These are phyloP conservation scores for Eulemur rubriventer DNA, from an alignment of 2,797 vertebrate genomes.

Conservation along the genomic window DNA sequence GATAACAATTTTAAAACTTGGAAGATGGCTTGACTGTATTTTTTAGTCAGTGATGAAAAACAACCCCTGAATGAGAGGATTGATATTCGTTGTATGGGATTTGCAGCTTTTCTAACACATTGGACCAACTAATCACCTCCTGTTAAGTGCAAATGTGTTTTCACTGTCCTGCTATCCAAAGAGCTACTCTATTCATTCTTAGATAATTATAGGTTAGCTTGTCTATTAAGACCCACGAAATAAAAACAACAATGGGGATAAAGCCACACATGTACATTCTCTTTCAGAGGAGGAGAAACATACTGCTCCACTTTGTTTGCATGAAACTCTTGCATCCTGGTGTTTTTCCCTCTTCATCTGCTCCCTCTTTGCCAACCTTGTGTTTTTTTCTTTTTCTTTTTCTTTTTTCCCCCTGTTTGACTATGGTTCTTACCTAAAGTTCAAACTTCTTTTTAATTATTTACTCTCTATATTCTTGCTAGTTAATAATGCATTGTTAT, in stretches of 20 bases:
- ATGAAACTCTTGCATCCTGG: neutral
- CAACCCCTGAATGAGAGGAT: neutral
- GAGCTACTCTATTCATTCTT: slow-evolving; percentile 25
- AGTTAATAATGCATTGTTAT: neutral
- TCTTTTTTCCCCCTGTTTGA: neutral
- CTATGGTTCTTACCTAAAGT: neutral
- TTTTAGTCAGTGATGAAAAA: slow-evolving; percentile 35
- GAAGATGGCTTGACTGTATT: neutral
- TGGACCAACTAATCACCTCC: slow-evolving; percentile 37
- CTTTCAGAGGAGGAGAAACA: neutral
- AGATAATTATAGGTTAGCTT: slow-evolving; percentile 64
- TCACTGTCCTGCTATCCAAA: neutral
- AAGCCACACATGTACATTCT: slow-evolving; percentile 13
- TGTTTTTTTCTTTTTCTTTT: neutral
- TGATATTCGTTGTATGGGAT: slow-evolving; percentile 14
- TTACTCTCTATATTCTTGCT: neutral
- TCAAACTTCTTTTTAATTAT: neutral
- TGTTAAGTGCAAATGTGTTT: slow-evolving; percentile 62
- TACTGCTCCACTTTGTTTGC: neutral
- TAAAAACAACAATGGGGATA: slow-evolving; percentile 42
- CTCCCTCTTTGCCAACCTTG: neutral
- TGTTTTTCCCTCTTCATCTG: neutral
- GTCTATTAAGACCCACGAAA: slow-evolving; percentile 55
- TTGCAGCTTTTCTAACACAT: slow-evolving; percentile 55
- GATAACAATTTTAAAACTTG: neutral